These are phyloP conservation scores for Huso huso DNA, from an alignment of 2,797 vertebrate genomes.

Conservation along the genomic window DNA sequence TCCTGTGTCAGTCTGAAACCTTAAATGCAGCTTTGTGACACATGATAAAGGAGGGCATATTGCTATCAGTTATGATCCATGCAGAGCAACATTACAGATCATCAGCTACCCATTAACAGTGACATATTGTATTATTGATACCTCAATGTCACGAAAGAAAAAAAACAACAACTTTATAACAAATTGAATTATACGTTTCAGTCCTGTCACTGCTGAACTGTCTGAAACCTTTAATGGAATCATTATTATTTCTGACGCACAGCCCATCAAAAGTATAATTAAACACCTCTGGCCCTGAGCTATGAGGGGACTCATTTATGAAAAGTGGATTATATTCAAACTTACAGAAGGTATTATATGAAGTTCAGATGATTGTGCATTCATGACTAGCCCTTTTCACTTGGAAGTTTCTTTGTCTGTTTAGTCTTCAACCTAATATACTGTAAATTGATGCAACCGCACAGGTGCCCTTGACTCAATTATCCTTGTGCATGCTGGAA, in stretches of 20 bases:
- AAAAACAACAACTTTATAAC: too few species aligned
- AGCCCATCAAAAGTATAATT: background rate
- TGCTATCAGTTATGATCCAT: background rate
- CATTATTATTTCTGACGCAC: background rate
- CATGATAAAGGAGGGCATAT: background rate
- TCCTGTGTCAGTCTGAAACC: too few species aligned
- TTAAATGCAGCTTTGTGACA: background rate
- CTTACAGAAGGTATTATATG: background rate
- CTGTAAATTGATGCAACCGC: too few species aligned
- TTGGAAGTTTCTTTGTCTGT: too few species aligned
- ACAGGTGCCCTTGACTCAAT: too few species aligned
- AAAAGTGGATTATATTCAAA: background rate
- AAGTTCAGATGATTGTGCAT: background rate
- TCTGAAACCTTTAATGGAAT: slow-evolving; percentile 1
- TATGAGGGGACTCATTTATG: background rate
- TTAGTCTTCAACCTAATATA: too few species aligned
- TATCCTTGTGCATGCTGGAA: too few species aligned
- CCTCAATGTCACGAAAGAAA: too few species aligned
- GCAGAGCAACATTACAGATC: background rate
- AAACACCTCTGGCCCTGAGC: background rate
- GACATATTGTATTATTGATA: background rate
- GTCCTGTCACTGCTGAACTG: background rate
- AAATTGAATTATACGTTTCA: background rate
- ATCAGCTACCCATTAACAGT: background rate
- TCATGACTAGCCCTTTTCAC: too few species aligned